Evolutionary conservation across 2,113 vertebrate genomes (phyloP).

Genomic region (Pontoporia blainvillei): DNA sequence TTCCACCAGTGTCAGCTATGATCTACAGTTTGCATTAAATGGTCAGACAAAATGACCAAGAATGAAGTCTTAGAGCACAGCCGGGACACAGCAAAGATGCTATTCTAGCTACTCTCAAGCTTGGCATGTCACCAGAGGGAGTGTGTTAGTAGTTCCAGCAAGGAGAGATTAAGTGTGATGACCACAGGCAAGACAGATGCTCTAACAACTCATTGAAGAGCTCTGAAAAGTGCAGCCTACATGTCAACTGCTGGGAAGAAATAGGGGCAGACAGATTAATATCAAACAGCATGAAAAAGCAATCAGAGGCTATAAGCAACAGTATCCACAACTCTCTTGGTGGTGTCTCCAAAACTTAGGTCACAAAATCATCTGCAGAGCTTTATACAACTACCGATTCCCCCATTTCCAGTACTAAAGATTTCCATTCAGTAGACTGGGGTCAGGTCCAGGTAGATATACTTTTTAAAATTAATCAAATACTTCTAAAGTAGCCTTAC

Average conservation of each 20-base stretch:
- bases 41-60: slow-evolving; percentile 23
- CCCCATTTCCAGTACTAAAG: neutral
- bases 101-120: neutral
- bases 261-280: neutral
- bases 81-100: neutral
- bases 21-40: slow-evolving; percentile 22
- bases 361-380: neutral
- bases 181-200: slow-evolving; percentile 38
- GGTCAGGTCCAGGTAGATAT: neutral
- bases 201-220: neutral
- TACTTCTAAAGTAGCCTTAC: neutral
- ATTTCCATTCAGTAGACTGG: neutral
- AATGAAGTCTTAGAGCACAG: neutral
- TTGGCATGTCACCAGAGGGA: slow-evolving; percentile 1
- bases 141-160: slow-evolving; percentile 29
- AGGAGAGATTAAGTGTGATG: slow-evolving; percentile 22
- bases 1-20: neutral
- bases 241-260: neutral
- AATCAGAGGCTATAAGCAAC: neutral
- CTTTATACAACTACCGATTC: neutral
- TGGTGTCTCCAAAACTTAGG: neutral
- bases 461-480: neutral
- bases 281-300: neutral
- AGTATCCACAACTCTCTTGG: neutral
- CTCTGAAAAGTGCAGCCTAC: neutral